A percentile compares a stretch with the other conserved stretches of the same genome.
Evolutionary conservation across 2,888 invertebrate genomes (phyloP).

Genomic region (Cheilosia pagana): DNA sequence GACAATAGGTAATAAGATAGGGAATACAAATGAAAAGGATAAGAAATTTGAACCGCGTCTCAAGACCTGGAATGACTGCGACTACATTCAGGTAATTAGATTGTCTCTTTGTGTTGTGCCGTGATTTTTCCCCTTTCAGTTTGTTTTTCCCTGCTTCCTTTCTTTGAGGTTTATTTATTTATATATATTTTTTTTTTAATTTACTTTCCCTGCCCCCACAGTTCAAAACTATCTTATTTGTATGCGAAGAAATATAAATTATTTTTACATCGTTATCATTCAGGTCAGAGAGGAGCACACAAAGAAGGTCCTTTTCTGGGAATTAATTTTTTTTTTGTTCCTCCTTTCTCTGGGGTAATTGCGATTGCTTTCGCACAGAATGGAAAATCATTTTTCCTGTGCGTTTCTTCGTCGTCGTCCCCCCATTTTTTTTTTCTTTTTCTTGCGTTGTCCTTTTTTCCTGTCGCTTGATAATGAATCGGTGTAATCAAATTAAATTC

Average conservation of each 20-base stretch:
- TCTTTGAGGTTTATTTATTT: conserved; percentile 35
- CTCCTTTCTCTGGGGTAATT: neutral
- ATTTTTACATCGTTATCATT: conserved; percentile 50
- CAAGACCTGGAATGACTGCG: conserved; percentile 93
- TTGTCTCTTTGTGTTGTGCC: conserved; percentile 61
- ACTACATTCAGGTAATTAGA: conserved; percentile 88
- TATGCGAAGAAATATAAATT: conserved; percentile 48
- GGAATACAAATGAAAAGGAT: conserved; percentile 85
- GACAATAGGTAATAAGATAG: conserved; percentile 86
- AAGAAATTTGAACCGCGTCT: conserved; percentile 84
- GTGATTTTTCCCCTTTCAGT: conserved; percentile 30
- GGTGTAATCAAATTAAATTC: conserved; percentile 72
- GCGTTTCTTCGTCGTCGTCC: neutral
- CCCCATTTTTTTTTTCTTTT: conserved; percentile 3
- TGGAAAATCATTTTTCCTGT: conserved; percentile 30
- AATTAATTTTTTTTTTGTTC: neutral
- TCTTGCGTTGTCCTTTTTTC: conserved; percentile 18
- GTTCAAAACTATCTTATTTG: conserved; percentile 36
- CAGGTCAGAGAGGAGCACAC: conserved; percentile 1
- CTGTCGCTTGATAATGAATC: conserved; percentile 62
- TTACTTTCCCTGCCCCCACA: conserved; percentile 4
- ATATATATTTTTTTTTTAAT: conserved; percentile 30
- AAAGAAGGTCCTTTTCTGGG: neutral
- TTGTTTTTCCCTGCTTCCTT: conserved; percentile 26
- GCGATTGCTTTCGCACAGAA: conserved; percentile 7